Evolutionary conservation across 2,888 invertebrate species (phyloP).

Genomic region (Aspidapion aeneum): DNA sequence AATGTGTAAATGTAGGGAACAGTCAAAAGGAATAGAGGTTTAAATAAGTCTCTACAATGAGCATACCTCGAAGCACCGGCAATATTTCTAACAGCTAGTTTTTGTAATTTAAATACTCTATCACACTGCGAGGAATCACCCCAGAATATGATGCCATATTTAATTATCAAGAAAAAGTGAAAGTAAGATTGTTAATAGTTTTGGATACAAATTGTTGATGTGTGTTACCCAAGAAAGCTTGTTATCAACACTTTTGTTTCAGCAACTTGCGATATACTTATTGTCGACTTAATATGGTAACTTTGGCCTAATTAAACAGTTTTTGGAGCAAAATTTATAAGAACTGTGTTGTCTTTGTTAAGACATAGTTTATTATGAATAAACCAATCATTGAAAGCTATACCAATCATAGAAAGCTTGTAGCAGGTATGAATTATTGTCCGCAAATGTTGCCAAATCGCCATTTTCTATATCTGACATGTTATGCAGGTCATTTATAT

Average conservation of each 20-base stretch:
- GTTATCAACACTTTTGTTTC: slow-evolving; percentile 1
- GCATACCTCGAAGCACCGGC: neutral
- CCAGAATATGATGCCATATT: neutral
- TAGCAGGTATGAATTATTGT: neutral
- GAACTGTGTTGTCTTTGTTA: slow-evolving; percentile 4
- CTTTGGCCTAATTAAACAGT: neutral
- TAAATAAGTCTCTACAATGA: neutral
- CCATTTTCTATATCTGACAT: neutral
- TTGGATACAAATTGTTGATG: neutral
- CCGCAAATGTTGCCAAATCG: neutral
- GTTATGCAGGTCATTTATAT: slow-evolving; percentile 1
- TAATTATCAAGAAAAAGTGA: neutral
- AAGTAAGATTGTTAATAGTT: neutral
- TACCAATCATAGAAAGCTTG: neutral
- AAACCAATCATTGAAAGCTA: slow-evolving; percentile 2
- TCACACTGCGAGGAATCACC: neutral
- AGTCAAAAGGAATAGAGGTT: neutral
- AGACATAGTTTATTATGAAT: neutral
- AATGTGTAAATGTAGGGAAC: neutral
- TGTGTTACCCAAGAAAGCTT: slow-evolving; percentile 1
- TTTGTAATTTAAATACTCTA: neutral
- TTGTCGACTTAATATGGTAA: neutral
- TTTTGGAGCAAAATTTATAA: slow-evolving; percentile 2
- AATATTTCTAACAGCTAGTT: neutral
- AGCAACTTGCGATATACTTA: slow-evolving; percentile 1